These are phyloP conservation scores for Microctonus aethiopoides DNA, from an alignment of 2,888 invertebrate species.

Conservation along the genomic window DNA sequence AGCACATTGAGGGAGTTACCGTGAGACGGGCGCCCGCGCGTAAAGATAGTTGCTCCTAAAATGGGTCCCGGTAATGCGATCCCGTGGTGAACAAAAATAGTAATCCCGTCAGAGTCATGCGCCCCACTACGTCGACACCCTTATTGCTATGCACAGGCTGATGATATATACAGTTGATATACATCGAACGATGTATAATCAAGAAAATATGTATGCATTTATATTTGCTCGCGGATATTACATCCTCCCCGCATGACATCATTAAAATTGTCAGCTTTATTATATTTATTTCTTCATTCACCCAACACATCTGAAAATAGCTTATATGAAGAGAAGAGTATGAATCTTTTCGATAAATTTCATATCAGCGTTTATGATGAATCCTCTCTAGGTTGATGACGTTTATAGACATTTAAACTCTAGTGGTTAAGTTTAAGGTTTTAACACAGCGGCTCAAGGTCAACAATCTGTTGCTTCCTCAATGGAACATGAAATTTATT, in stretches of 20 bases:
- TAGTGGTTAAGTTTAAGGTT: conserved; percentile 8
- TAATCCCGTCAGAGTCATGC: conserved; percentile 62
- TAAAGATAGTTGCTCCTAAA: conserved; percentile 74
- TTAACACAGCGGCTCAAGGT: neutral
- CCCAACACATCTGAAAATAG: too few species aligned
- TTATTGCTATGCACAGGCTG: conserved; percentile 2
- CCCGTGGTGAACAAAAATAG: conserved; percentile 71
- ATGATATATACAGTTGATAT: conserved; percentile 11
- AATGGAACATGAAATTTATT: neutral
- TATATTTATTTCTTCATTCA: neutral
- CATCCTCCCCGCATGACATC: neutral
- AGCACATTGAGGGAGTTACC: conserved; percentile 37
- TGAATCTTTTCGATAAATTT: neutral
- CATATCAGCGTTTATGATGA: neutral
- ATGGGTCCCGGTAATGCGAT: conserved; percentile 76
- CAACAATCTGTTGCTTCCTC: neutral
- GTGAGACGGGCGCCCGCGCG: conserved; percentile 46
- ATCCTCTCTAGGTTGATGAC: neutral
- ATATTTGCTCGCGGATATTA: neutral
- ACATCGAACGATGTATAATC: conserved; percentile 42
- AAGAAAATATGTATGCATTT: conserved; percentile 50
- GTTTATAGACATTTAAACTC: neutral
- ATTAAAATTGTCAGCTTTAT: conserved; percentile 9
- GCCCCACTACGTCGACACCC: conserved; percentile 45
- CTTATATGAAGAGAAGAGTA: neutral